Conservation (phyloP, 2,888 invertebrate species). For the Azorinus chamasolen region DNA sequence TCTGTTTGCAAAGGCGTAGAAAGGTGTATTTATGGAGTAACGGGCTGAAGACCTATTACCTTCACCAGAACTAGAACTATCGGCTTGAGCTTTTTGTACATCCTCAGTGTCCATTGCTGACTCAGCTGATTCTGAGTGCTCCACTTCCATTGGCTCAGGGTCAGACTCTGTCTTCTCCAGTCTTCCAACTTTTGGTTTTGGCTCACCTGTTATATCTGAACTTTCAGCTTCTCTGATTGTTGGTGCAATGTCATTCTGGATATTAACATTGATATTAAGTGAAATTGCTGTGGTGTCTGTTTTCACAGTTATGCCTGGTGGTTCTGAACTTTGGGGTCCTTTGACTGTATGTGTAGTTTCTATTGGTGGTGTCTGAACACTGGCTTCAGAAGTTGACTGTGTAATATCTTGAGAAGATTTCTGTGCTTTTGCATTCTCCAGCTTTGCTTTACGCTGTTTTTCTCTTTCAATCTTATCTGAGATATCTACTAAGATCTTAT, state of each 20-base stretch:
- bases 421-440: conserved; percentile 54
- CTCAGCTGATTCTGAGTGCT: conserved; percentile 23
- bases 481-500: conserved; percentile 69
- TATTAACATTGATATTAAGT: conserved; percentile 46
- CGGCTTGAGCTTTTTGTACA: too few species aligned
- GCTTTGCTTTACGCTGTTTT: conserved; percentile 73
- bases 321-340: too few species aligned
- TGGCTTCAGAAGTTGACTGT: conserved; percentile 6
- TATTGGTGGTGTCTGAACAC: conserved; percentile 2
- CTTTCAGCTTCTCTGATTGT: not conserved
- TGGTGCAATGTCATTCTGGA: conserved; percentile 34
- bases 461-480: conserved; percentile 76
- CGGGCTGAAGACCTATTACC: too few species aligned
- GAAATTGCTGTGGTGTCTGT: conserved; percentile 14
- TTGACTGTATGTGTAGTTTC: too few species aligned
- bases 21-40: too few species aligned
- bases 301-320: not conserved
- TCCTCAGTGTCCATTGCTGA: conserved; percentile 27
- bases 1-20: too few species aligned
- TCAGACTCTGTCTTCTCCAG: conserved; percentile 30
- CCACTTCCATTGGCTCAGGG: conserved; percentile 70
- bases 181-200: conserved; percentile 41
- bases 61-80: too few species aligned
- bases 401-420: conserved; percentile 34
- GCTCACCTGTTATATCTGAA: conserved; percentile 16